Evolutionary conservation across 2,797 vertebrate species (phyloP).

Genomic region (Anas acuta): DNA sequence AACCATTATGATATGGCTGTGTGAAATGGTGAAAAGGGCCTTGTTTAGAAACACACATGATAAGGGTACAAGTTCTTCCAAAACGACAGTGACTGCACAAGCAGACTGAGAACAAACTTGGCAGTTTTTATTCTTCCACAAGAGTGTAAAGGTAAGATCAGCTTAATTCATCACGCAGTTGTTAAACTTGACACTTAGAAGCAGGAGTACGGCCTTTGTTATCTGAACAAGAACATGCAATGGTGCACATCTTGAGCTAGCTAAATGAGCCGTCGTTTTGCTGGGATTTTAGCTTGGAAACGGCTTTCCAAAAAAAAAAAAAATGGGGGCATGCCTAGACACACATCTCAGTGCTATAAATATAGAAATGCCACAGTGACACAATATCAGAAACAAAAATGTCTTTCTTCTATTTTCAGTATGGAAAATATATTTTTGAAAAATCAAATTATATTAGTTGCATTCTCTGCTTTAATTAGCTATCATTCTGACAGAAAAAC

Average conservation of each 20-base stretch:
- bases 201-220: neutral
- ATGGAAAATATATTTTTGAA: constrained; percentile 13
- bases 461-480: neutral
- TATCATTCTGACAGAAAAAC: neutral
- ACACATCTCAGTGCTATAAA: neutral
- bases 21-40: neutral
- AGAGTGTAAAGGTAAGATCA: neutral
- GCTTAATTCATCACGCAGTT: fast-evolving
- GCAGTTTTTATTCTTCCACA: neutral
- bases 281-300: neutral
- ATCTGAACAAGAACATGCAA: neutral
- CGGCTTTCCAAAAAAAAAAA: neutral
- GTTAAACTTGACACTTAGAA: neutral
- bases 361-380: neutral
- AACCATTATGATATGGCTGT: neutral
- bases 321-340: neutral
- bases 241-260: neutral
- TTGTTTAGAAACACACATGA: neutral
- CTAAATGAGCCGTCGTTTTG: neutral
- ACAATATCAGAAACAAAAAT: neutral
- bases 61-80: neutral
- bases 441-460: neutral
- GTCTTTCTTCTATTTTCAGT: constrained; percentile 35
- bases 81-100: neutral
- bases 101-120: fast-evolving